Evolutionary conservation across 2,797 vertebrate species (phyloP).

Genomic region (Capromys pilorides): DNA sequence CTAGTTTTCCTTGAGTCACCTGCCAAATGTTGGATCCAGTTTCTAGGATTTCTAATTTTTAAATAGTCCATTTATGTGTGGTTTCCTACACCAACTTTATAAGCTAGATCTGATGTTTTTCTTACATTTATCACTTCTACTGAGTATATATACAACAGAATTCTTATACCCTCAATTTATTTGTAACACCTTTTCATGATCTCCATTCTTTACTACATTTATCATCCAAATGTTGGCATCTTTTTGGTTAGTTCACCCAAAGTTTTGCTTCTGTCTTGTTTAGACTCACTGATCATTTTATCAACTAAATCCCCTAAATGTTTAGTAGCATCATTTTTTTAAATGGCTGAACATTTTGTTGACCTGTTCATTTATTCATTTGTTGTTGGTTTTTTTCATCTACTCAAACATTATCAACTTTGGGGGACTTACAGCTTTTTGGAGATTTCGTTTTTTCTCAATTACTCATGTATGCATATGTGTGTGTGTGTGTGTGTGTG

Average conservation of each 20-base stretch:
- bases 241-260: not conserved
- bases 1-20: not conserved
- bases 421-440: not conserved
- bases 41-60: not conserved
- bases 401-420: not conserved
- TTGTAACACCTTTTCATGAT: not conserved
- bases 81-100: not conserved
- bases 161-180: not conserved
- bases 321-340: not conserved
- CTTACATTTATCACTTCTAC: not conserved
- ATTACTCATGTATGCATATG: not conserved
- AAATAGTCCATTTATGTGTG: not conserved
- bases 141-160: not conserved
- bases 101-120: not conserved
- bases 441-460: not conserved
- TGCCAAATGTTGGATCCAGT: not conserved
- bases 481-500: not conserved
- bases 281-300: not conserved
- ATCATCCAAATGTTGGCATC: not conserved
- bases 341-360: not conserved
- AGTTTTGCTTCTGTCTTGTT: not conserved
- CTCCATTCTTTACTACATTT: not conserved
- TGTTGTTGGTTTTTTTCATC: not conserved
- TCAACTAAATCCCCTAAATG: not conserved
- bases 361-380: not conserved